Conservation (phyloP, 2,888 invertebrate species). For the Drosophila atripex region DNA sequence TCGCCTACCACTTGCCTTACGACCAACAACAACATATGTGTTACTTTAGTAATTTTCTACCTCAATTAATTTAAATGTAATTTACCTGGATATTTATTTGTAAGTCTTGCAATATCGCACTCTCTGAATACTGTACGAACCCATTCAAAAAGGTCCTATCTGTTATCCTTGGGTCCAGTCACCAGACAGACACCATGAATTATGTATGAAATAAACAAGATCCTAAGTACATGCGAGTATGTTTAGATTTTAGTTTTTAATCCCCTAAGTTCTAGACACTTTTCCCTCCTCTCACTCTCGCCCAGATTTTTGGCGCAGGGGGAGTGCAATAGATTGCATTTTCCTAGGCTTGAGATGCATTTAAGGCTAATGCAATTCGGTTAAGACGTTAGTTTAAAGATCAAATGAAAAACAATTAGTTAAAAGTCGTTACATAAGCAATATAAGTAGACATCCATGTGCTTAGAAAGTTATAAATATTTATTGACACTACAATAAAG, state of each 20-base stretch:
- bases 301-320: slow-evolving; percentile 13
- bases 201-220: slow-evolving; percentile 38
- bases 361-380: slow-evolving; percentile 49
- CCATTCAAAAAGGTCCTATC: slow-evolving; percentile 10
- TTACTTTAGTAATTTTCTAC: slow-evolving; percentile 79
- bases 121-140: slow-evolving; percentile 27
- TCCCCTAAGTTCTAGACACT: slow-evolving; percentile 18
- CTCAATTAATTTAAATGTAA: slow-evolving; percentile 74
- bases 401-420: slow-evolving; percentile 45
- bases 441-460: slow-evolving; percentile 77
- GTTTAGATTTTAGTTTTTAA: slow-evolving; percentile 22
- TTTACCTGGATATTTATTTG: slow-evolving; percentile 64
- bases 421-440: slow-evolving; percentile 72
- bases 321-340: slow-evolving; percentile 58
- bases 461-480: slow-evolving; percentile 78
- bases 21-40: slow-evolving; percentile 63
- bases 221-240: slow-evolving; percentile 19
- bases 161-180: neutral
- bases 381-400: slow-evolving; percentile 63
- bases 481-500: slow-evolving; percentile 74
- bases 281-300: slow-evolving; percentile 23
- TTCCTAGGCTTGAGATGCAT: slow-evolving; percentile 45
- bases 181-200: slow-evolving; percentile 5
- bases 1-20: slow-evolving; percentile 71
- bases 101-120: slow-evolving; percentile 54